A percentile compares a stretch with the other conserved stretches of the same genome.
Evolutionary conservation across 1,140 invertebrate species (phyloP).

Genomic region (Rhynchophorus ferrugineus): DNA sequence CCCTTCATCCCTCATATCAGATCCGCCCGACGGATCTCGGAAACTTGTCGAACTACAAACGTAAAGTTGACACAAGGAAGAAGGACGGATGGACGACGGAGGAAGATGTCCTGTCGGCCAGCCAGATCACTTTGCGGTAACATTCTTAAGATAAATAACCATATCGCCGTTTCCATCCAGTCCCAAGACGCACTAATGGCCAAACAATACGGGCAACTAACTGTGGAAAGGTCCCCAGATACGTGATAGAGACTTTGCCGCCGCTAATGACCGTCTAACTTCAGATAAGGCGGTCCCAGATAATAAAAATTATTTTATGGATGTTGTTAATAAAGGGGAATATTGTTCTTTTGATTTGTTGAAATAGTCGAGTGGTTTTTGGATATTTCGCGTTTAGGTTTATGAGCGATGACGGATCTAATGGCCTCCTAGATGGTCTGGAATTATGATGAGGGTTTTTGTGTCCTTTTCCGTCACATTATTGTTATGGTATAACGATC

Average conservation of each 20-base stretch:
- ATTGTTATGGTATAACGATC: no score
- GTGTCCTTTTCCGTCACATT: no score
- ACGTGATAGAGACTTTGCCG: constrained; percentile 27
- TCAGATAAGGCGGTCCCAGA: background rate
- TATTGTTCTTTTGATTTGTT: constrained; percentile 20
- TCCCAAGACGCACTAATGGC: constrained; percentile 37
- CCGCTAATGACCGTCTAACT: background rate
- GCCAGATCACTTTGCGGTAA: constrained; percentile 39
- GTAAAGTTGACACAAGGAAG: constrained; percentile 33
- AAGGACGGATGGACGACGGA: constrained; percentile 12
- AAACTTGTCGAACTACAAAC: constrained; percentile 38
- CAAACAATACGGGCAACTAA: constrained; percentile 34
- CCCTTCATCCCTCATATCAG: constrained; percentile 37
- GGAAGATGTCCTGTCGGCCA: constrained; percentile 31
- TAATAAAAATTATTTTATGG: constrained; percentile 8
- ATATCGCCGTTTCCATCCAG: constrained; percentile 33
- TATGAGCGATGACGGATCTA: background rate
- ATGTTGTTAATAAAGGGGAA: constrained; percentile 14
- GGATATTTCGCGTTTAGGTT: background rate
- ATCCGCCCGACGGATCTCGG: constrained; percentile 28
- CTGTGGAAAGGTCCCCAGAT: constrained; percentile 29
- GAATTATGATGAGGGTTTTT: background rate
- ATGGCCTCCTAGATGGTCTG: background rate
- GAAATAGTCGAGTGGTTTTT: background rate
- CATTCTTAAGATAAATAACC: constrained; percentile 41